Evolutionary conservation across 2,113 vertebrate genomes (phyloP), one percentile per base, ranked within the genome.

Genomic region (Crotalus viridis): DNA sequence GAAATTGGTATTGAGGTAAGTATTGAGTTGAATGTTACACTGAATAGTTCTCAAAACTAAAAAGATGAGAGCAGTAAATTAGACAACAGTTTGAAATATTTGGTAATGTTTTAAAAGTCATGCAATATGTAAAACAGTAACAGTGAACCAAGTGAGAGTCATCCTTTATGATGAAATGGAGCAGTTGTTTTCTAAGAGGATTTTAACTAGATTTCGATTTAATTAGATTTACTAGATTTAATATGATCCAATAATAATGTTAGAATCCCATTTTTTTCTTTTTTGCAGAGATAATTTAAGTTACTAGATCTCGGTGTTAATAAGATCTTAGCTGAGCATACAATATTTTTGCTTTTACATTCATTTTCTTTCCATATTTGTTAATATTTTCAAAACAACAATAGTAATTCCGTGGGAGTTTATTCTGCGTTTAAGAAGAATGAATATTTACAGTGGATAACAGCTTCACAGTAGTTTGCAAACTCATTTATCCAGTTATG

Each of bases 1-100:
- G 99, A 99, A 96, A 98, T 99, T 24, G 99, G 99, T 86, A 98
- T 99, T 90, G 99, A 99, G 98, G 99, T 99, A 96, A 94, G 98
- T 93, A 5, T 85, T 64, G 7, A 15, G 26, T n/a, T 88, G n/a
- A 39, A 13, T 10, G 9, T 89, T 33, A 39, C 8, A 10, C 10
- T 69, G 12, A 26, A 22, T 26, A 12, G 22, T 87, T 69, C 28
- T 28, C 52, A 17, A 33, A 39, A 10, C 51, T 85, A 86, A 48
- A 91, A 91, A 5, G 13, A 56, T 19, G 24, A 48, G 22, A 10
- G 39, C 3, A 51, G 4, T 51, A 21, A 61, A 61, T 91, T 56
- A 28, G 89, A 10, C 26, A 74, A n/a, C n/a, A 52, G 1, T 10
- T 48, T 28, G 26, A 61, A 89, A 54, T 74, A 61, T 69, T n/a